Evolutionary conservation across 2,113 vertebrate genomes (phyloP).

Genomic region (Jacana jacana): DNA sequence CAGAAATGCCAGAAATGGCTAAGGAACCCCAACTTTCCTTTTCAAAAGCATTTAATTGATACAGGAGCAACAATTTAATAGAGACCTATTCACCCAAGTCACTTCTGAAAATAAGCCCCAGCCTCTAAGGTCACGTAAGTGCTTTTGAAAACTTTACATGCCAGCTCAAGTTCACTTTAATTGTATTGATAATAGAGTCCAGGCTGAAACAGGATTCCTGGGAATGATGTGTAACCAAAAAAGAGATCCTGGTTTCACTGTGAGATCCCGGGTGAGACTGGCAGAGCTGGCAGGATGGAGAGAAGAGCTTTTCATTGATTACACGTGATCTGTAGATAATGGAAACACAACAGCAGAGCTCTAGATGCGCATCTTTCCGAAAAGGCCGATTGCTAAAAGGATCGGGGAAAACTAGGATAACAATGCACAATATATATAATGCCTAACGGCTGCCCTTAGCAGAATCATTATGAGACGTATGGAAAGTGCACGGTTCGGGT

Average conservation of each 20-base stretch:
- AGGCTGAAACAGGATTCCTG: conserved; percentile 38
- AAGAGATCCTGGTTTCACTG: neutral
- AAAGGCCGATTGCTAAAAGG: neutral
- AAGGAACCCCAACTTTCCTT: neutral
- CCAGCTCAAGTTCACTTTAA: conserved; percentile 49
- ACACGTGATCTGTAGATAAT: neutral
- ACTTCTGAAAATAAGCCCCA: conserved; percentile 22
- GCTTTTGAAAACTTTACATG: conserved; percentile 24
- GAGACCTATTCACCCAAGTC: neutral
- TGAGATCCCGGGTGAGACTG: neutral
- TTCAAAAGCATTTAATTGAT: neutral
- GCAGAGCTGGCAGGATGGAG: neutral
- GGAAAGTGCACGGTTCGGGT: neutral
- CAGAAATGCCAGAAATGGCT: neutral
- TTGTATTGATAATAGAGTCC: conserved; percentile 25
- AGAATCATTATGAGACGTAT: fast-evolving
- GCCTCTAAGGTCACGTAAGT: neutral
- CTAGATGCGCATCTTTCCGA: neutral
- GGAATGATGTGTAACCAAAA: neutral
- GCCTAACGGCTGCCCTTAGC: neutral
- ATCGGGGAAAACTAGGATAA: neutral
- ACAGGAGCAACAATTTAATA: neutral
- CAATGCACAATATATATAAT: neutral
- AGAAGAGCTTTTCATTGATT: conserved; percentile 12
- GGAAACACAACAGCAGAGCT: neutral